Conservation (phyloP, 2,797 vertebrate genomes). For the Fundulus diaphanus region DNA sequence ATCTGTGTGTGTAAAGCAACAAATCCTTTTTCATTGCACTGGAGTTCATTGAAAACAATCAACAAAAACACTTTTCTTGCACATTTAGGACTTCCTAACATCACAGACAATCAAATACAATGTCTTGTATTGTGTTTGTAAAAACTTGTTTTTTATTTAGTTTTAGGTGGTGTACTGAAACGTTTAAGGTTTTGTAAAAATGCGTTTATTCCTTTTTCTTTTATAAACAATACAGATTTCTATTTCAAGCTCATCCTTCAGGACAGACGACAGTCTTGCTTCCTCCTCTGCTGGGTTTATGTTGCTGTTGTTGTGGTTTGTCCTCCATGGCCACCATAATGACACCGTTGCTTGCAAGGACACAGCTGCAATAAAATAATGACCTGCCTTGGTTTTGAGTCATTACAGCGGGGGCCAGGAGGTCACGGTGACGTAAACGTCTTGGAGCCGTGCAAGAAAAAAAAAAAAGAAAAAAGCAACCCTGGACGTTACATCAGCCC, state of each 20-base stretch:
- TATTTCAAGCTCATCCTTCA: not conserved
- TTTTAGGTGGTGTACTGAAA: not conserved
- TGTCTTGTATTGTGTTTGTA: too few species aligned
- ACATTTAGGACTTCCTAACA: too few species aligned
- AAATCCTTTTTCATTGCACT: too few species aligned
- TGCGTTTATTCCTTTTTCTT: too few species aligned
- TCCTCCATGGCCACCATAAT: not conserved
- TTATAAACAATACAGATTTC: not conserved
- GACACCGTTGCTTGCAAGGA: not conserved
- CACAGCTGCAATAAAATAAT: not conserved
- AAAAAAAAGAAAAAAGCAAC: constrained; percentile 4
- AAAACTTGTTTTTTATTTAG: not conserved
- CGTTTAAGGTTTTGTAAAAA: not conserved
- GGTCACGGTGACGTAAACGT: constrained; percentile 27
- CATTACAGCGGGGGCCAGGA: constrained; percentile 13
- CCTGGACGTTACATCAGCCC: not conserved
- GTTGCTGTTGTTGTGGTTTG: not conserved
- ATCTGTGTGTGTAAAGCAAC: too few species aligned
- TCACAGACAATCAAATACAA: too few species aligned
- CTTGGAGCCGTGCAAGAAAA: not conserved
- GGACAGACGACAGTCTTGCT: not conserved
- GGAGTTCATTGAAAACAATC: too few species aligned
- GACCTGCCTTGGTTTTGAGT: constrained; percentile 10
- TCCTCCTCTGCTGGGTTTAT: not conserved
- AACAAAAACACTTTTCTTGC: too few species aligned